Percentiles rank a stretch among this genome's conserved stretches.
phyloP scores from a whole-genome alignment of 1,140 invertebrate species.

The Leptinotarsa undecemlineata region DNA sequence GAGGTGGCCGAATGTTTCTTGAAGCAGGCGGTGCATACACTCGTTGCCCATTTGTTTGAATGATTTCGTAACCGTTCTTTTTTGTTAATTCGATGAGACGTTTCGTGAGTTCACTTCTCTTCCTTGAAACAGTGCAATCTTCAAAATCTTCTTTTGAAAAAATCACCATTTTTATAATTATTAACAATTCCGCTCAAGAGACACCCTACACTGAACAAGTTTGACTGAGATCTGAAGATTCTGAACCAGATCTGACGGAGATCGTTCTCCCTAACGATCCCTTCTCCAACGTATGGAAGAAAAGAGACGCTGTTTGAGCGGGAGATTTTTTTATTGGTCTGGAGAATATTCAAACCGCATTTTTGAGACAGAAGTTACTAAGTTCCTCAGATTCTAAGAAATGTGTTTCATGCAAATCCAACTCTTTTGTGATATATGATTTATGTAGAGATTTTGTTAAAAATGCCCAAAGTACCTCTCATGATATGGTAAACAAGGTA shows the following conservation, averaged over 20 bases:
- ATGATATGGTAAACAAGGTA: too few species aligned
- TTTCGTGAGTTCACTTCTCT: neutral
- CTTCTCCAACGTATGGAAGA: neutral
- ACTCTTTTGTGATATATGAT: neutral
- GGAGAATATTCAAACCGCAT: neutral
- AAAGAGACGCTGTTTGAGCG: neutral
- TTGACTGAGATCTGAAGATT: neutral
- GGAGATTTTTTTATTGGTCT: slow-evolving; percentile 11
- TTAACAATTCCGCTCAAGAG: neutral
- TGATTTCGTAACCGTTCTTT: slow-evolving; percentile 35
- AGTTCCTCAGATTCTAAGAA: neutral
- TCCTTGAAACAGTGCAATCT: neutral
- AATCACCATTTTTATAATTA: neutral
- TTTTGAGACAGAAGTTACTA: neutral
- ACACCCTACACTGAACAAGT: neutral
- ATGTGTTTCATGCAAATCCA: neutral
- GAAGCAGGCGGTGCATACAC: slow-evolving; percentile 42
- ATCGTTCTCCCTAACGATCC: neutral
- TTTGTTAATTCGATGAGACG: slow-evolving; percentile 22
- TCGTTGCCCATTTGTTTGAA: slow-evolving; percentile 47
- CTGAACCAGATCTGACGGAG: neutral
- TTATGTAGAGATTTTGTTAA: neutral
- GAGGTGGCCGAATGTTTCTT: slow-evolving; percentile 22
- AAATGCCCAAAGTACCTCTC: neutral
- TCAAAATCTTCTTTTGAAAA: neutral